A percentile compares a stretch with the other conserved stretches of the same genome.
These are phyloP conservation scores for Nymphalis polychloros DNA, from an alignment of 2,888 invertebrate genomes.

Conservation along the genomic window DNA sequence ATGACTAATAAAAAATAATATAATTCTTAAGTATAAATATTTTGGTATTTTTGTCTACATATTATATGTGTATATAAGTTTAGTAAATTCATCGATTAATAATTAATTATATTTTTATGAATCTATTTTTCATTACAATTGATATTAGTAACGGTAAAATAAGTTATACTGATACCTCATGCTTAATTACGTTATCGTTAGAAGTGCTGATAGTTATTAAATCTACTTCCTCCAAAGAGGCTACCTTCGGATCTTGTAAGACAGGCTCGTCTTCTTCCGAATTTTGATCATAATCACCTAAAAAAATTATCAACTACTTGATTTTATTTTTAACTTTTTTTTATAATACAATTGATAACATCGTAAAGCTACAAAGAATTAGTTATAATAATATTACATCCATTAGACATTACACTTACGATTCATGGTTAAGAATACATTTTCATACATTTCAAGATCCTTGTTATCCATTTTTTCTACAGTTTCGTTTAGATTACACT, in stretches of 20 bases:
- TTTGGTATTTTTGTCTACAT: too few species aligned
- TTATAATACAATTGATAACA: too few species aligned
- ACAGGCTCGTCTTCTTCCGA: constrained; percentile 65
- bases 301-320: neutral
- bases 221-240: constrained; percentile 67
- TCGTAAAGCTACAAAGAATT: neutral
- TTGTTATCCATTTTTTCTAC: constrained; percentile 32
- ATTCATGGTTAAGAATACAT: constrained; percentile 57
- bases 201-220: constrained; percentile 56
- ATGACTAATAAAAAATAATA: too few species aligned
- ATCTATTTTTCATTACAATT: too few species aligned
- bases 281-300: constrained; percentile 71
- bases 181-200: constrained; percentile 22
- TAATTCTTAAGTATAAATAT: too few species aligned
- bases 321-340: too few species aligned
- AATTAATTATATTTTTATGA: too few species aligned
- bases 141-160: neutral
- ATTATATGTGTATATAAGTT: too few species aligned
- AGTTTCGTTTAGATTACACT: constrained; percentile 18
- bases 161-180: constrained; percentile 15
- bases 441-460: constrained; percentile 43
- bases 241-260: constrained; percentile 63
- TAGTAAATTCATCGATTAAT: too few species aligned
- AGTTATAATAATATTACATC: too few species aligned
- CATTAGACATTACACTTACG: constrained; percentile 51